phyloP scores from a whole-genome alignment of 2,888 invertebrate genomes.

The Dryococelus australis region DNA sequence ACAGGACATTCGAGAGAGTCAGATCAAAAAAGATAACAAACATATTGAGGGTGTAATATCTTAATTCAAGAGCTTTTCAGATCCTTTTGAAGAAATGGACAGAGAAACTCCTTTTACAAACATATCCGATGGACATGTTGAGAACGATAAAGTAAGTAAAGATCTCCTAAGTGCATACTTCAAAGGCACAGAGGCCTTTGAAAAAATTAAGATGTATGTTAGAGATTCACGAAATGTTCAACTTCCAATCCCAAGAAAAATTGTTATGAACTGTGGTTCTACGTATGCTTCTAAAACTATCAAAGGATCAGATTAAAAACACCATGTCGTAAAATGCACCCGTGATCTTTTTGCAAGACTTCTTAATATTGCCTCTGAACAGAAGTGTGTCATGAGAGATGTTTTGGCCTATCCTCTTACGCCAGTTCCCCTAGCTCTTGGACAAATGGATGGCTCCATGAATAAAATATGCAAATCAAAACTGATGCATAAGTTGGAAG shows the following conservation, averaged over 20 bases:
- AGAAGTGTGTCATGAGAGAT: not conserved
- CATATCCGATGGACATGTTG: not conserved
- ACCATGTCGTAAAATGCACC: constrained; percentile 17
- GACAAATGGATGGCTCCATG: not conserved
- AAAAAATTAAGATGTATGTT: constrained; percentile 1
- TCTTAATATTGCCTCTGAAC: constrained; percentile 11
- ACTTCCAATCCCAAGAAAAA: not conserved
- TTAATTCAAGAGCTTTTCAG: too few species aligned
- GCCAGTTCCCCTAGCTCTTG: constrained; percentile 24
- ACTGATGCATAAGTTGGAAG: too few species aligned
- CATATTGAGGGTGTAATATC: constrained; percentile 18
- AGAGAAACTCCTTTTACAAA: constrained; percentile 17
- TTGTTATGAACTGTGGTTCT: constrained; percentile 20
- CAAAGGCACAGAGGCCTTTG: constrained; percentile 18
- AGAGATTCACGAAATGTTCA: not conserved
- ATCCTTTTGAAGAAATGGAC: constrained; percentile 27
- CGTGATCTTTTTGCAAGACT: constrained; percentile 25
- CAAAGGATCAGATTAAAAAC: not conserved
- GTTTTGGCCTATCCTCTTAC: constrained; percentile 21
- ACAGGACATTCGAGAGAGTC: not conserved
- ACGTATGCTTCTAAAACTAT: constrained; percentile 5
- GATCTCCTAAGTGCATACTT: constrained; percentile 22
- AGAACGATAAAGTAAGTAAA: not conserved
- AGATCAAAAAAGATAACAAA: not conserved
- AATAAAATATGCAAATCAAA: too few species aligned